Evolutionary conservation across 1,140 invertebrate genomes (phyloP), one percentile per base, ranked within the genome.

Genomic region (Nephila pilipes): DNA sequence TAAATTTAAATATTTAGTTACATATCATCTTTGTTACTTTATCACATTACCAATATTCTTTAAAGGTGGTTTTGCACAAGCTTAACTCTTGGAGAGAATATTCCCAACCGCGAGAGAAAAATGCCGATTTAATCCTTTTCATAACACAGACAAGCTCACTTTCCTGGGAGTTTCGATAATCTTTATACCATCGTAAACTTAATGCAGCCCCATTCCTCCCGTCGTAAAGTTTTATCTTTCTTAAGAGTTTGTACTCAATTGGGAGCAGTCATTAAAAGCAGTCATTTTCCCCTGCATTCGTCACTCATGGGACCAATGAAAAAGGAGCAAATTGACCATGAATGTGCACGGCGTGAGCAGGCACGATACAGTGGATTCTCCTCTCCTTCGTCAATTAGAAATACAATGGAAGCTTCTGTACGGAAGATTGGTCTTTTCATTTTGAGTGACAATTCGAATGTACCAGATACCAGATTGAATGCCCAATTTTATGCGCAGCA

Each of bases 301-400:
- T 14, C 29, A 36, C 69, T 75, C 69, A 18, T 4, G 29, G 69
- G 69, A 75, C 29, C 69, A 14, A 75, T 75, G 29, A 75, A 75
- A 75, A 75, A 75, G 69, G 69, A 75, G 36, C 69, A 36, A 75
- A 75, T 75, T 75, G 69, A 75, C 69, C 69, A 75, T 75, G 69
- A 36, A 29, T 32, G 69, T 29, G 36, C 29, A 25, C 63, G 14
- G 63, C 25, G 60, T 63, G 60, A 22, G 63, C 12, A 25, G n/a
- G 25, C 63, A 25, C n/a, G 22, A 65, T 65, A 25, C n/a, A 25
- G 29, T 4, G 32, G 29, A 29, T 75, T 75, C 14, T 65, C 25
- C 25, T 25, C 63, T n/a, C 63, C 25, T 65, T 12, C 69, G 14
- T 75, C 69, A 75, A 75, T 75, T 75, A 75, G 14, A 32, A 32